Evolutionary conservation across 2,113 vertebrate species (phyloP), one percentile per base, ranked within the genome.

Genomic region (Dipodomys ordii): DNA sequence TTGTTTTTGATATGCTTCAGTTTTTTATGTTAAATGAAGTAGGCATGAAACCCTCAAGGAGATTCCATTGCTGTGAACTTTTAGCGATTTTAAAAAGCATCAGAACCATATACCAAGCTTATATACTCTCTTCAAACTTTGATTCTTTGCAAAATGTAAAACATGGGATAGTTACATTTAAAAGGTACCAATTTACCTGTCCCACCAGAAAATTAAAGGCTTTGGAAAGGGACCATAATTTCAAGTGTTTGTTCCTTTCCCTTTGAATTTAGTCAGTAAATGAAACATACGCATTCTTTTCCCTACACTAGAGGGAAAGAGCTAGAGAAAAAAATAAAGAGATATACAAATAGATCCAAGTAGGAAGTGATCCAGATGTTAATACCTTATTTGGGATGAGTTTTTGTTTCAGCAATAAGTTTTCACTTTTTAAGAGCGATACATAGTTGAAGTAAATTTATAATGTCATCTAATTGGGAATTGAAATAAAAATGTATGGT

Each of bases 1-100:
- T 95, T 96, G 57, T 90, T 95, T 94, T 94, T 90, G n/a, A 85
- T 92, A 64, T 72, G 53, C 87, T 95, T 96, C 25, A 91, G 49
- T 97, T 93, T 95, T 64, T 88, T 64, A 28, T 94, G 53, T 93
- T 91, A 96, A 95, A 93, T 95, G 32, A 72, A 60, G 27, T 76
- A 78, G 74, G 25, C 53, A 92, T 95, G 90, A 87, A 87, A 89
- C 35, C 87, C 15, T 72, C 22, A 65, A 67, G 53, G 81, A 46
- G 2, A 22, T 94, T 84, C 35, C 32, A 60, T 94, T 93, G 23
- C 30, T 83, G 0, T 84, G 83, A 65, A 8, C 49, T 83, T 73
- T 53, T 12, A 72, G 16, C 67, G 46, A 71, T 91, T 87, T 79
- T 78, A 83, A 89, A 8, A 87, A 95, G 46, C 39, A 68, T 88